These are phyloP conservation scores for Brachionus asplanchnoidis DNA, from an alignment of 1,140 invertebrate genomes.

Conservation along the genomic window DNA sequence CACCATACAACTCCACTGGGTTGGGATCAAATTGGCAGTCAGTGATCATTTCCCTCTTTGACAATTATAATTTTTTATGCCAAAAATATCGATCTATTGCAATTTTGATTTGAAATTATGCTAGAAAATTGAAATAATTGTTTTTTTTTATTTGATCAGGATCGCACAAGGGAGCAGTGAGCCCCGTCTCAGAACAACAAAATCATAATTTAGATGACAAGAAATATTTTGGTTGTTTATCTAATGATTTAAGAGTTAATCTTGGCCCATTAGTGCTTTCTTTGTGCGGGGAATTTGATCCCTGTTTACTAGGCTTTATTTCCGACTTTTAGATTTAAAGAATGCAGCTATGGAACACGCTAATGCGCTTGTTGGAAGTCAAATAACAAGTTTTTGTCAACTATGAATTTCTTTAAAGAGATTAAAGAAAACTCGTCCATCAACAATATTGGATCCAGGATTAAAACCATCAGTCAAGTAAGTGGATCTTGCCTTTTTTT, in stretches of 20 bases:
- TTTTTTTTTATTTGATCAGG: neutral
- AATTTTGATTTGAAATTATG: neutral
- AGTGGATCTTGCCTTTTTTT: neutral
- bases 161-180: neutral
- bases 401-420: slow-evolving; percentile 38
- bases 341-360: neutral
- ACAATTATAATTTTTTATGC: slow-evolving; percentile 30
- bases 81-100: neutral
- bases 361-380: neutral
- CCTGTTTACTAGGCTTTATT: neutral
- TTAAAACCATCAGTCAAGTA: slow-evolving; percentile 38
- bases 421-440: slow-evolving; percentile 31
- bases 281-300: neutral
- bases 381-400: neutral
- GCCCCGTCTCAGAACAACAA: neutral
- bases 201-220: neutral
- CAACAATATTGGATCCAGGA: neutral
- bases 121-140: neutral
- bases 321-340: neutral
- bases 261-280: neutral
- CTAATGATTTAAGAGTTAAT: neutral
- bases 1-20: neutral
- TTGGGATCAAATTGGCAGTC: neutral
- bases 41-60: neutral
- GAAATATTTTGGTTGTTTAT: neutral